Percentiles rank a stretch among this genome's conserved stretches.
Conservation (phyloP, 2,113 vertebrate genomes). For the Jaculus jaculus region DNA sequence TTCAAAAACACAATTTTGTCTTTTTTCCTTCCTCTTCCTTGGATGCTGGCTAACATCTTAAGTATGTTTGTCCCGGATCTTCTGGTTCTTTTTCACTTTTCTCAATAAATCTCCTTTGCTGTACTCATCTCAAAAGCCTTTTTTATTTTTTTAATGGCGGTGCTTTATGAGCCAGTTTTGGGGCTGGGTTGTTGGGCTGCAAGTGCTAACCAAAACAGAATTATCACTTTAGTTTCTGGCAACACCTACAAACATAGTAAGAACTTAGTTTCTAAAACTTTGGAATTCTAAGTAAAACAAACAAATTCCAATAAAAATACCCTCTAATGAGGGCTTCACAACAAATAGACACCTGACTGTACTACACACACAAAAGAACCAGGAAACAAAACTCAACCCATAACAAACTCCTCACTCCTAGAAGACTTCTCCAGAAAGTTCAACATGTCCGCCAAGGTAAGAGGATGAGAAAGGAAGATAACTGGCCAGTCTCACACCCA, state of each 20-base stretch:
- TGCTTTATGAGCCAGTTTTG: neutral
- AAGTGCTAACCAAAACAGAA: neutral
- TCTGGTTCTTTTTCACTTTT: too few relatives aligned
- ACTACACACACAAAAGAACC: neutral
- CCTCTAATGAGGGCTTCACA: neutral
- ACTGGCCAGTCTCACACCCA: neutral
- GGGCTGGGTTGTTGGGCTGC: neutral
- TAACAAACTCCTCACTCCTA: too few relatives aligned
- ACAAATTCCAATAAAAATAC: neutral
- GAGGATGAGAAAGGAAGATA: neutral
- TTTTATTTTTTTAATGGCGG: too few relatives aligned
- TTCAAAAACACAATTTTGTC: too few relatives aligned
- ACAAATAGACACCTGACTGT: neutral
- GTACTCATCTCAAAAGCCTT: too few relatives aligned
- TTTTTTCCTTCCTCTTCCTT: too few relatives aligned
- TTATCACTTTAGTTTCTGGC: neutral
- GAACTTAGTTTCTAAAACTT: neutral
- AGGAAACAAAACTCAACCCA: neutral
- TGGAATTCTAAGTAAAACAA: neutral
- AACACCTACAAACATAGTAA: neutral
- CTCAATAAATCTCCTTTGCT: too few relatives aligned
- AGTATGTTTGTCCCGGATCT: too few relatives aligned
- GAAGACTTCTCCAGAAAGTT: neutral
- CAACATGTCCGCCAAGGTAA: neutral
- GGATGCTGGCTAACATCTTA: too few relatives aligned